Conservation (phyloP, 2,797 vertebrate species). For the Lacerta bilineata region DNA sequence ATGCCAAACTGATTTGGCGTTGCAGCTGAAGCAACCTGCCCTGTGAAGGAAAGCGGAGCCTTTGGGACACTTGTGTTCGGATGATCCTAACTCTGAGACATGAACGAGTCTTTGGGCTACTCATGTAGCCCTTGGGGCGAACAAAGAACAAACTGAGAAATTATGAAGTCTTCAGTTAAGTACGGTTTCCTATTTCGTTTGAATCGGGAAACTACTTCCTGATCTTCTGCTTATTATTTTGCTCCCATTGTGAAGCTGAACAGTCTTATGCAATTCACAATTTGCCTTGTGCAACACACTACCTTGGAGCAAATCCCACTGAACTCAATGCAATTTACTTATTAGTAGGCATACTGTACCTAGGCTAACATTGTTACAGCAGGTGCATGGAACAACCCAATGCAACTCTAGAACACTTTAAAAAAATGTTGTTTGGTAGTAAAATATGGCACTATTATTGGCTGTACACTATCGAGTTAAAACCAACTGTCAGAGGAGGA, state of each 20-base stretch:
- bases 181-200: not conserved
- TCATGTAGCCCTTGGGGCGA: not conserved
- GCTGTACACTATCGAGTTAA: constrained; percentile 56
- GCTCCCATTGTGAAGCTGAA: not conserved
- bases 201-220: not conserved
- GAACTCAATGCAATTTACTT: not conserved
- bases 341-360: not conserved
- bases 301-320: not conserved
- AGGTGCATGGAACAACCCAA: constrained; percentile 45
- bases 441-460: constrained; percentile 61
- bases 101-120: not conserved
- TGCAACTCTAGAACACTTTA: constrained; percentile 47
- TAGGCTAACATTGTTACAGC: constrained; percentile 28
- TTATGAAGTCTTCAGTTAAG: not conserved
- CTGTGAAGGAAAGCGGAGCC: not conserved
- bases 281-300: not conserved
- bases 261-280: constrained; percentile 34
- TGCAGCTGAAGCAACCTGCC: not conserved
- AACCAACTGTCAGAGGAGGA: constrained; percentile 42
- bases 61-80: not conserved
- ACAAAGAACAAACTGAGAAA: not conserved
- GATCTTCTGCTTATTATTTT: not conserved
- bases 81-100: not conserved
- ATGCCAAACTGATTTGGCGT: not conserved
- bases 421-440: constrained; percentile 44